Conservation (phyloP, 2,797 vertebrate genomes). For the Protonibea diacanthus region DNA sequence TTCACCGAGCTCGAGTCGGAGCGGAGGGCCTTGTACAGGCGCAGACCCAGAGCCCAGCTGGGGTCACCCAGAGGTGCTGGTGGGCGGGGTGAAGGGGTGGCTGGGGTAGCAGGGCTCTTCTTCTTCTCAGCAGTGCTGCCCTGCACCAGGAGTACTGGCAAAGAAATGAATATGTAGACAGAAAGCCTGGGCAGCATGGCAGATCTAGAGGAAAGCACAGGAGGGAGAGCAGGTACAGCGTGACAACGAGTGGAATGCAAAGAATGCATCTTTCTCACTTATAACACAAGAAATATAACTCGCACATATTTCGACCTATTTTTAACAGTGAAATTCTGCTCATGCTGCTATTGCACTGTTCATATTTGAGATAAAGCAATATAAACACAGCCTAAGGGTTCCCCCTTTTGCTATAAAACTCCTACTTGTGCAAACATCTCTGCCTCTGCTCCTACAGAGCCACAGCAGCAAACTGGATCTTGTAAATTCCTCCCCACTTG, state of each 20-base stretch:
- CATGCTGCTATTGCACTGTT: slow-evolving; percentile 26
- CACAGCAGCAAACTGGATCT: slow-evolving; percentile 49
- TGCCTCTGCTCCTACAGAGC: slow-evolving; percentile 36
- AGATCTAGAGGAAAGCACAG: slow-evolving; percentile 50
- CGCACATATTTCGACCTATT: not conserved
- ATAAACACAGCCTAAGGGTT: slow-evolving; percentile 37
- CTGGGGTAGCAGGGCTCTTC: slow-evolving; percentile 20
- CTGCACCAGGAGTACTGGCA: slow-evolving; percentile 57
- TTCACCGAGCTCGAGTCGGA: slow-evolving; percentile 57
- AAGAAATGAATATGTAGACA: slow-evolving; percentile 46
- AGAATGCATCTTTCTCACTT: slow-evolving; percentile 11
- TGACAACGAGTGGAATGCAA: not conserved
- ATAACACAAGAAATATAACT: not conserved
- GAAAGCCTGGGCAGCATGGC: slow-evolving; percentile 67
- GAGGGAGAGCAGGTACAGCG: not conserved
- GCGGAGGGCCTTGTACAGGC: slow-evolving; percentile 69
- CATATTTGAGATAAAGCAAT: slow-evolving; percentile 43
- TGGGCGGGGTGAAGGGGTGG: slow-evolving; percentile 5
- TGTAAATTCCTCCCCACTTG: slow-evolving; percentile 54
- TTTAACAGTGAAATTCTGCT: not conserved
- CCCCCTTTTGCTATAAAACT: slow-evolving; percentile 22
- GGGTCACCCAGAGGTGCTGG: slow-evolving; percentile 63
- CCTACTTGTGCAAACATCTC: slow-evolving; percentile 32
- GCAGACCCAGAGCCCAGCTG: slow-evolving; percentile 81
- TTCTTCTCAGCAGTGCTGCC: slow-evolving; percentile 40